Evolutionary conservation across 2,797 vertebrate genomes (phyloP).

Genomic region (Siniperca obscura): DNA sequence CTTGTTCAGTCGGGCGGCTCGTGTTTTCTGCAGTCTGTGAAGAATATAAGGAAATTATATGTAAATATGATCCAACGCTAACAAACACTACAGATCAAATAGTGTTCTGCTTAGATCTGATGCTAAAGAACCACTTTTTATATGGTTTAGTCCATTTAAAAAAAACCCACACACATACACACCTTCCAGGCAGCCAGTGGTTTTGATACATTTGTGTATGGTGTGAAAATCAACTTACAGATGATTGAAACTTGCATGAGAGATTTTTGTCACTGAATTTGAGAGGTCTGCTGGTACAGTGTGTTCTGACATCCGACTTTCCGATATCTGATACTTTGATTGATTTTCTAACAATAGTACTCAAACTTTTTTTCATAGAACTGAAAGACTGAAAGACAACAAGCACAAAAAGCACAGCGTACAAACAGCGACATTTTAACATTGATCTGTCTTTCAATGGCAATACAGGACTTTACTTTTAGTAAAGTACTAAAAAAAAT

Average conservation of each 20-base stretch:
- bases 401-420: not conserved
- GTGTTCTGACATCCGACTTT: not conserved
- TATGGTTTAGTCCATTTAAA: not conserved
- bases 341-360: not conserved
- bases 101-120: not conserved
- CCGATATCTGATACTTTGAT: not conserved
- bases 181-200: not conserved
- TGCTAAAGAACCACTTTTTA: not conserved
- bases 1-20: conserved; percentile 23
- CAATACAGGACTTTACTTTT: too few species aligned
- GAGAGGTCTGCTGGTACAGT: not conserved
- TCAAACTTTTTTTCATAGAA: not conserved
- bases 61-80: not conserved
- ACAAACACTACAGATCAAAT: not conserved
- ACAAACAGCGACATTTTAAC: not conserved
- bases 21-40: conserved; percentile 44
- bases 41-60: not conserved
- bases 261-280: not conserved
- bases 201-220: not conserved
- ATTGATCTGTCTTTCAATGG: too few species aligned
- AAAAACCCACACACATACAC: not conserved
- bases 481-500: not conserved
- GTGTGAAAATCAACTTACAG: not conserved
- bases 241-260: too few species aligned
- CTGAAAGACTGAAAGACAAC: not conserved